These are phyloP conservation scores for Cantharis rufa DNA, from an alignment of 2,888 invertebrate species.

Conservation along the genomic window DNA sequence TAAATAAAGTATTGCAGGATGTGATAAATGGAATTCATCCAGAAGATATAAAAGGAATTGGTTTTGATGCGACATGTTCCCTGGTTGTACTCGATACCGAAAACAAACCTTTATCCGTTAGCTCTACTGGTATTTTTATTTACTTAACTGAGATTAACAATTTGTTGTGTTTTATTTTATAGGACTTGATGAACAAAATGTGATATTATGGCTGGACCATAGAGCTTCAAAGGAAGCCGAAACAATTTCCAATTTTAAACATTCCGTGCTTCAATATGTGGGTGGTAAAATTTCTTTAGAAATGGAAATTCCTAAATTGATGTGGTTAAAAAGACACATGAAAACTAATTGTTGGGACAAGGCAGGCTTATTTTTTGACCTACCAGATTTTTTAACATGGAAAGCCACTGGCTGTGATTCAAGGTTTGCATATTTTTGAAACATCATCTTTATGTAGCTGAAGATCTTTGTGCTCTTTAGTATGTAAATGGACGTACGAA, in stretches of 20 bases:
- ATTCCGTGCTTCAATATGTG: constrained; percentile 79
- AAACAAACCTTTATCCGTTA: constrained; percentile 72
- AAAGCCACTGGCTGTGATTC: constrained; percentile 78
- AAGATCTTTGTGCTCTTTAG: constrained; percentile 88
- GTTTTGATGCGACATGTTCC: constrained; percentile 96
- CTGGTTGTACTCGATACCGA: constrained; percentile 77
- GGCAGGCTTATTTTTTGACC: constrained; percentile 81
- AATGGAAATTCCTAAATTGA: constrained; percentile 93
- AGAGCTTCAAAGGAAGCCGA: constrained; percentile 80
- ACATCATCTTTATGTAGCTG: neutral
- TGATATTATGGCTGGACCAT: constrained; percentile 94
- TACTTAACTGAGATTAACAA: neutral
- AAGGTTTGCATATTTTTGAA: constrained; percentile 55
- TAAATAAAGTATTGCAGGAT: constrained; percentile 57
- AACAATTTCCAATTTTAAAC: constrained; percentile 75
- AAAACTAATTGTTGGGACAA: constrained; percentile 67
- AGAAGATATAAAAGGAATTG: constrained; percentile 76
- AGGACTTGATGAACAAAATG: constrained; percentile 75
- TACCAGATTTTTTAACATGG: constrained; percentile 94
- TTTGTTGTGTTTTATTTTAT: constrained; percentile 2
- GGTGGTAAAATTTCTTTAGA: constrained; percentile 94
- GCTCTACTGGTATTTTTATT: constrained; percentile 60
- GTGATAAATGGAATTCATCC: constrained; percentile 62
- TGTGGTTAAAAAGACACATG: constrained; percentile 86
- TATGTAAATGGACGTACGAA: constrained; percentile 93